A percentile compares a stretch with the other conserved stretches of the same genome.
phyloP scores from a whole-genome alignment of 2,888 invertebrate genomes.

The Poecilobothrus nobilitatus region DNA sequence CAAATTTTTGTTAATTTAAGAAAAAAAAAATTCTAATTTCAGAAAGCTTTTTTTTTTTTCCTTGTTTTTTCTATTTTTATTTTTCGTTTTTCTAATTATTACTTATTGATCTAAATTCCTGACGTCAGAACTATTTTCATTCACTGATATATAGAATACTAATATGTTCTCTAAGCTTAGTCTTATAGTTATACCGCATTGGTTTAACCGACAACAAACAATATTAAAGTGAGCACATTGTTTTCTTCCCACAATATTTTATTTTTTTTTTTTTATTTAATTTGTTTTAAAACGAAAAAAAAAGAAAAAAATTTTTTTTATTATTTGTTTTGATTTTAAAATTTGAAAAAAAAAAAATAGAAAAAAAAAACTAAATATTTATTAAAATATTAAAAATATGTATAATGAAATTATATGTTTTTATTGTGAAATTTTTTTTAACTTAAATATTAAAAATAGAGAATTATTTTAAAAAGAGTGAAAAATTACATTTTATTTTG shows the following conservation, averaged over 20 bases:
- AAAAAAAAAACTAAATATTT: too few relatives aligned
- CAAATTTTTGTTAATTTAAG: too few relatives aligned
- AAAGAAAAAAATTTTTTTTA: neutral
- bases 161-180: neutral
- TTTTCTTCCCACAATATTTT: too few relatives aligned
- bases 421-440: neutral
- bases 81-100: too few relatives aligned
- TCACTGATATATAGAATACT: neutral
- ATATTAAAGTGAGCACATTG: neutral
- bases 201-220: neutral
- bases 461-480: too few relatives aligned
- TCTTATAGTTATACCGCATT: conserved; percentile 1
- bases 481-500: too few relatives aligned
- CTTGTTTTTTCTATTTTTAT: too few relatives aligned
- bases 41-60: neutral
- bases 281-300: neutral
- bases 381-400: neutral
- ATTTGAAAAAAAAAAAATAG: too few relatives aligned
- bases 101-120: neutral
- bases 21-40: neutral
- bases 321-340: too few relatives aligned
- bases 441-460: neutral
- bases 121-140: neutral
- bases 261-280: neutral
- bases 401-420: neutral